Percentiles rank a stretch among this genome's conserved stretches.
These are phyloP conservation scores for Mimas tiliae DNA, from an alignment of 2,888 invertebrate genomes.

Conservation along the genomic window DNA sequence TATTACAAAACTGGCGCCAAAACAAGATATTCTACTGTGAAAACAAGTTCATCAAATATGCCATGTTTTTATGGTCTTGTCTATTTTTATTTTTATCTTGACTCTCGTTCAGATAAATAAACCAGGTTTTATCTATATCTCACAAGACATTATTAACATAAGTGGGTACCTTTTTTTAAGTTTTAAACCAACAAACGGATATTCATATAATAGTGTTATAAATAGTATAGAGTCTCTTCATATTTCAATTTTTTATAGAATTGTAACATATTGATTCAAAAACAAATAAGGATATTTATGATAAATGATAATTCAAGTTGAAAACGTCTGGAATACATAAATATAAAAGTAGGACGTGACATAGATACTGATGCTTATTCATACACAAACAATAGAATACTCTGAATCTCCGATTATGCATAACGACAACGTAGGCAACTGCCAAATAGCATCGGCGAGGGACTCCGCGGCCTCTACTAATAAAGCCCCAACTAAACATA, in stretches of 20 bases:
- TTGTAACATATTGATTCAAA: too few relatives aligned
- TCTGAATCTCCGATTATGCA: too few relatives aligned
- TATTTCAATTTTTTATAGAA: too few relatives aligned
- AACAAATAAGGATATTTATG: neutral
- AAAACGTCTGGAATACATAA: neutral
- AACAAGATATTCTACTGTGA: neutral
- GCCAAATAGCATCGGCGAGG: too few relatives aligned
- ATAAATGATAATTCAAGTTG: neutral
- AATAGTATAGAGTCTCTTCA: too few relatives aligned
- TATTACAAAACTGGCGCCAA: constrained; percentile 15
- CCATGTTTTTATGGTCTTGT: neutral
- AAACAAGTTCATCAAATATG: constrained; percentile 2
- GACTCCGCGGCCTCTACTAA: too few relatives aligned
- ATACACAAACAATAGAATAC: too few relatives aligned
- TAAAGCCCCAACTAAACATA: too few relatives aligned
- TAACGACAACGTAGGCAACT: too few relatives aligned
- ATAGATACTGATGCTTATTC: neutral
- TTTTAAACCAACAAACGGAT: neutral
- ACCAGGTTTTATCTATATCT: neutral
- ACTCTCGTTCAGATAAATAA: neutral
- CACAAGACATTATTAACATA: neutral
- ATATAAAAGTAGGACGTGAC: neutral
- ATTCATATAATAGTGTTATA: neutral
- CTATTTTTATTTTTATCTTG: neutral
- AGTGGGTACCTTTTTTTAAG: neutral